Evolutionary conservation across 2,113 vertebrate species (phyloP).

Genomic region (Lipotes vexillifer): DNA sequence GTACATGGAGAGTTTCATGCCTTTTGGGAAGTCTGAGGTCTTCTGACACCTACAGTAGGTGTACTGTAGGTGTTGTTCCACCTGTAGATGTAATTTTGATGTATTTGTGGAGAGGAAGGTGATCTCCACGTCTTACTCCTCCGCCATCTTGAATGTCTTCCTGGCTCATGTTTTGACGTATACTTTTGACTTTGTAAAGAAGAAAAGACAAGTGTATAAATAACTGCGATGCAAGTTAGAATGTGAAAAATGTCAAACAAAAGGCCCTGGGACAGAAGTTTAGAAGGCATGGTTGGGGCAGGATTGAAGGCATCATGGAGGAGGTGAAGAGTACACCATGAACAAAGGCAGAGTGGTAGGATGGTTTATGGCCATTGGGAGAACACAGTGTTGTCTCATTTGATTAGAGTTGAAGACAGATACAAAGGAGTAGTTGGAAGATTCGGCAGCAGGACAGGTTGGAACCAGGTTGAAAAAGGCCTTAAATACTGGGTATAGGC

Average conservation of each 20-base stretch:
- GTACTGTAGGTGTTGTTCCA: no score
- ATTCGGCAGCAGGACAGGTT: background rate
- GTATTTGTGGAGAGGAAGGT: no score
- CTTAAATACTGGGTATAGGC: background rate
- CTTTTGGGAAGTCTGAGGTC: no score
- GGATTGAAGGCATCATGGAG: background rate
- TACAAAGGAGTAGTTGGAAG: background rate
- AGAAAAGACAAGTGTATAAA: background rate
- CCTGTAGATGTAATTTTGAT: no score
- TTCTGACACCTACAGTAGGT: no score
- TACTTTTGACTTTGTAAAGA: background rate
- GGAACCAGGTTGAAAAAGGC: background rate
- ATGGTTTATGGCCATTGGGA: background rate
- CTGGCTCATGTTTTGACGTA: background rate
- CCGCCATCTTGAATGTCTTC: no score
- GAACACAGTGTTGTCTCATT: background rate
- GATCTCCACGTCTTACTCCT: no score
- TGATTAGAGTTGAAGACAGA: background rate
- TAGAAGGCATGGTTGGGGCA: background rate
- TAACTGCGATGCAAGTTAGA: background rate
- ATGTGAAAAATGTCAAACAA: background rate
- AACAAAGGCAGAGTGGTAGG: background rate
- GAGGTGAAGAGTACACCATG: accelerated
- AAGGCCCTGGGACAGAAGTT: background rate
- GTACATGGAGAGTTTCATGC: no score